Conservation (phyloP, 1,140 invertebrate genomes). For the Frieseomelitta varia region DNA sequence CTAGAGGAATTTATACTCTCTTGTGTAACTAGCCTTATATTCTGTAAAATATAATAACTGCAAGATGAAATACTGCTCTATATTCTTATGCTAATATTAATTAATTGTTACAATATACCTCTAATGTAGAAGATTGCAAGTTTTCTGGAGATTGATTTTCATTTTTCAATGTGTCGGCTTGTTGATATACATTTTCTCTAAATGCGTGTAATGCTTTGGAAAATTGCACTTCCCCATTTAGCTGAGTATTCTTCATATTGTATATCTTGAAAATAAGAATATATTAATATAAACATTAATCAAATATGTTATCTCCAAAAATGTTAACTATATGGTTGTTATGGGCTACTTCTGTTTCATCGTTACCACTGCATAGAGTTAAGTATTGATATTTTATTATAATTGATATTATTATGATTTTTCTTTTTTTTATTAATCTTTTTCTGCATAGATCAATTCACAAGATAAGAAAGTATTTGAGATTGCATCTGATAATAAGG, state of each 20-base stretch:
- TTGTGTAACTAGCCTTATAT: conserved; percentile 70
- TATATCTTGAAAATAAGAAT: conserved; percentile 68
- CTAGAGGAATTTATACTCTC: conserved; percentile 71
- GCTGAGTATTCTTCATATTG: conserved; percentile 66
- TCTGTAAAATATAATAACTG: conserved; percentile 59
- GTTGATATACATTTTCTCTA: conserved; percentile 63
- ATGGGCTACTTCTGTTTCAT: conserved; percentile 42
- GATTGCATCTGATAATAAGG: conserved; percentile 65
- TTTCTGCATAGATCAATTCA: conserved; percentile 59
- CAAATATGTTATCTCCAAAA: conserved; percentile 46
- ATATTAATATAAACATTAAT: conserved; percentile 20
- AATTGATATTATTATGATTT: neutral
- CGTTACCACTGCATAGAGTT: conserved; percentile 63
- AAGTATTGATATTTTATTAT: conserved; percentile 20
- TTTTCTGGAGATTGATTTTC: conserved; percentile 46
- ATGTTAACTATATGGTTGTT: conserved; percentile 20
- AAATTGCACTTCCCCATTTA: conserved; percentile 74
- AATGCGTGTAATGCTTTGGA: conserved; percentile 70
- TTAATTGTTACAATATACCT: conserved; percentile 51
- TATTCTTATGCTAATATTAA: neutral
- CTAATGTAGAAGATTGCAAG: conserved; percentile 59
- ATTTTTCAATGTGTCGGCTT: conserved; percentile 38
- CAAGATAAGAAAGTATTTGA: conserved; percentile 64
- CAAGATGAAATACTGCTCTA: neutral
- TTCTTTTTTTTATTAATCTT: neutral